phyloP scores from a whole-genome alignment of 2,113 vertebrate genomes.

The Tringa solitaria region DNA sequence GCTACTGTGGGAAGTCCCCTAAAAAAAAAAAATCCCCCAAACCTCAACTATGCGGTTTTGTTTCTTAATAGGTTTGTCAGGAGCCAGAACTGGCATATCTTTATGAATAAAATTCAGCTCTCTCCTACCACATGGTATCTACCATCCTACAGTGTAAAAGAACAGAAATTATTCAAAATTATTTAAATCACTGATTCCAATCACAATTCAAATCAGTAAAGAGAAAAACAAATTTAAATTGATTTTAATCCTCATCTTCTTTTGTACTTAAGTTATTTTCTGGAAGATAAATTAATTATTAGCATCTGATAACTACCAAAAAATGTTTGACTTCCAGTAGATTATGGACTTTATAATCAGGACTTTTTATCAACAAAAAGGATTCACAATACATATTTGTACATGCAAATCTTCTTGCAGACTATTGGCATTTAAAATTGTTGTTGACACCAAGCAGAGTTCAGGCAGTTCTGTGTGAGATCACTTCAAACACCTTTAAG shows the following conservation, averaged over 20 bases:
- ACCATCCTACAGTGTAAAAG: neutral
- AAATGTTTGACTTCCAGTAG: slow-evolving; percentile 27
- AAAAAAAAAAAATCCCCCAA: neutral
- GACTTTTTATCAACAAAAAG: slow-evolving; percentile 32
- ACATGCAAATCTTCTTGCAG: slow-evolving; percentile 29
- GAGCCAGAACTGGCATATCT: neutral
- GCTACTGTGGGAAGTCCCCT: neutral
- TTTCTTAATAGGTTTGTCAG: neutral
- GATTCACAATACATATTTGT: slow-evolving; percentile 14
- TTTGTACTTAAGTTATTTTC: slow-evolving; percentile 36
- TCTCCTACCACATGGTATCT: neutral
- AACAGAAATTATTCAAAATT: slow-evolving; percentile 26
- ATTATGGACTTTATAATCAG: slow-evolving; percentile 22
- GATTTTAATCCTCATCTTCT: slow-evolving; percentile 30
- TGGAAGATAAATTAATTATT: slow-evolving; percentile 23
- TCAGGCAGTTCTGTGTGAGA: slow-evolving; percentile 27
- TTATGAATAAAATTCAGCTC: neutral
- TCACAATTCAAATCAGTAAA: slow-evolving; percentile 20
- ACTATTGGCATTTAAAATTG: slow-evolving; percentile 1
- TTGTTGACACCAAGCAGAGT: slow-evolving; percentile 43
- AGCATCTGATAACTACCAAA: slow-evolving; percentile 30
- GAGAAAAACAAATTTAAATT: slow-evolving; percentile 54
- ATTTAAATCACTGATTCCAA: slow-evolving; percentile 57
- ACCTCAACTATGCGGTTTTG: neutral
- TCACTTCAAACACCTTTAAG: slow-evolving; percentile 42